Evolutionary conservation across 2,888 invertebrate genomes (phyloP).

Genomic region (Trissolcus brochymenae): DNA sequence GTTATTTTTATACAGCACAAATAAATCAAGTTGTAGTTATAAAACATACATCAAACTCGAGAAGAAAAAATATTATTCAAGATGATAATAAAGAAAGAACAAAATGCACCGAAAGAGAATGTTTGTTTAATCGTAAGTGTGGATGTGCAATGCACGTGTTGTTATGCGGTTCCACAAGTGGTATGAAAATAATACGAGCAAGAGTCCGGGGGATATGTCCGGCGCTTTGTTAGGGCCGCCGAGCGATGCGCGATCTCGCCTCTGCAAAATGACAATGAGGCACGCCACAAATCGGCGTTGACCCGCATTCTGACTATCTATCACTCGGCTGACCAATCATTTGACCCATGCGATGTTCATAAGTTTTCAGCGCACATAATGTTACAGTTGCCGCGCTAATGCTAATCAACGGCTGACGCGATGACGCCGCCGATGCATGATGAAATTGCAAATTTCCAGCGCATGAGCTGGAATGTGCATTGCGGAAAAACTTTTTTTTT

Average conservation of each 20-base stretch:
- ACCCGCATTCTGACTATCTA: conserved; percentile 68
- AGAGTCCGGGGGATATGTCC: conserved; percentile 2
- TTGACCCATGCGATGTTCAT: conserved; percentile 61
- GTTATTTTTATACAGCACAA: too few species aligned
- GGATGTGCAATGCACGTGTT: conserved; percentile 6
- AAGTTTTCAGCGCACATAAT: conserved; percentile 63
- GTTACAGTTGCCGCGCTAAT: conserved; percentile 55
- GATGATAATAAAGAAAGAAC: too few species aligned
- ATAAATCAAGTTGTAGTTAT: too few species aligned
- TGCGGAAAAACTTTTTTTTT: conserved; percentile 16
- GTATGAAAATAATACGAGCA: conserved; percentile 36
- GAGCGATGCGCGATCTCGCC: conserved; percentile 7
- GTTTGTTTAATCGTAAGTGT: conserved; percentile 1
- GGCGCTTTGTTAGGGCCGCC: too few species aligned
- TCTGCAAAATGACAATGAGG: conserved; percentile 31
- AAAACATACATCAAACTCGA: too few species aligned
- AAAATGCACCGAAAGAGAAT: not conserved
- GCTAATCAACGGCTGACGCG: conserved; percentile 51
- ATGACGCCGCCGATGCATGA: conserved; percentile 42
- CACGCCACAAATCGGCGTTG: conserved; percentile 37
- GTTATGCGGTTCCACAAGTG: conserved; percentile 15
- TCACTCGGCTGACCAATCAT: conserved; percentile 65
- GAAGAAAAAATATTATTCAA: too few species aligned
- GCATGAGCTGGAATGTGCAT: conserved; percentile 42
- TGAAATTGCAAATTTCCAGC: conserved; percentile 38